Conservation (phyloP, 1,140 invertebrate genomes). For the Teleogryllus occipitalis region DNA sequence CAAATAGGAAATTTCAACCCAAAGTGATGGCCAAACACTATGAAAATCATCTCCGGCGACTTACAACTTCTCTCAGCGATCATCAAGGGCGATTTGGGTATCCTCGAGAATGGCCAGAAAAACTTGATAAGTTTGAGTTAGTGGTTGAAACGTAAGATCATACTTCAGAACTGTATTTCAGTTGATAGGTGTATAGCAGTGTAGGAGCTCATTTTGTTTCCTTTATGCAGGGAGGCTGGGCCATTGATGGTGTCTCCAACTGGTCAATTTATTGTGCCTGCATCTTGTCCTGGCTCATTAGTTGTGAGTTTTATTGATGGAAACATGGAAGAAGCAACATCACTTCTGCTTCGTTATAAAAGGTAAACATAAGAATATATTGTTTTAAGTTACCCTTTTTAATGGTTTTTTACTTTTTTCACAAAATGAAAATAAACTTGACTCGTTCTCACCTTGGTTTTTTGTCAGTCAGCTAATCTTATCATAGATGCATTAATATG, state of each 20-base stretch:
- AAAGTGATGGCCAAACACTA: conserved; percentile 75
- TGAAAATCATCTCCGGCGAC: conserved; percentile 66
- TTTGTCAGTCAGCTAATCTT: too few relatives aligned
- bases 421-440: not conserved
- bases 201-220: not conserved
- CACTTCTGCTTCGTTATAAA: conserved; percentile 62
- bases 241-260: conserved; percentile 88
- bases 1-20: conserved; percentile 74
- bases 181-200: not conserved
- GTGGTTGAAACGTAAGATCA: conserved; percentile 82
- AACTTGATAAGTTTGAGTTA: conserved; percentile 65
- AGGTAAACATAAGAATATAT: conserved; percentile 44
- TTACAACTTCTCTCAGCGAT: conserved; percentile 76
- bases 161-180: not conserved
- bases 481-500: too few relatives aligned
- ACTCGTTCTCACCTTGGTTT: too few relatives aligned
- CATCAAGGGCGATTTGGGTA: conserved; percentile 60
- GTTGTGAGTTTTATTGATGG: conserved; percentile 75
- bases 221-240: conserved; percentile 63
- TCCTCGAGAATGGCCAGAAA: conserved; percentile 60
- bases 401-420: not conserved
- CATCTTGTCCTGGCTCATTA: conserved; percentile 76
- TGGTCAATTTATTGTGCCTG: conserved; percentile 85
- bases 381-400: not conserved
- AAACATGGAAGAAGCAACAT: conserved; percentile 62